These are phyloP conservation scores for Ispidina picta DNA, from an alignment of 2,797 vertebrate genomes.

Conservation along the genomic window DNA sequence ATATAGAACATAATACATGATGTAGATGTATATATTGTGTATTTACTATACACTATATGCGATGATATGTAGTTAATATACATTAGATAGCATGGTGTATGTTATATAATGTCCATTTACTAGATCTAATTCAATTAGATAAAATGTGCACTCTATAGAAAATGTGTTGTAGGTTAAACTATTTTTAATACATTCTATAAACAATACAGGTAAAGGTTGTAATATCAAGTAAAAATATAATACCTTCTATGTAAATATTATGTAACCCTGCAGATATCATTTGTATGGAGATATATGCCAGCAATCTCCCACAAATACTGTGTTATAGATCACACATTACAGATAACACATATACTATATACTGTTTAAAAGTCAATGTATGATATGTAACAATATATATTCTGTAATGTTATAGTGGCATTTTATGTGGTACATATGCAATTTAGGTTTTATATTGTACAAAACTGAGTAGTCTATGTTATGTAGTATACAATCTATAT, in stretches of 20 bases:
- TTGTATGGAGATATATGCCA: not conserved
- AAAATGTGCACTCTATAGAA: not conserved
- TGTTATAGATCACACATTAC: not conserved
- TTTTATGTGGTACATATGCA: not conserved
- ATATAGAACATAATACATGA: not conserved
- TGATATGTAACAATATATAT: not conserved
- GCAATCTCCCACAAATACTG: not conserved
- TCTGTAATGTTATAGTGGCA: not conserved
- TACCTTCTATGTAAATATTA: not conserved
- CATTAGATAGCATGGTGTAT: not conserved
- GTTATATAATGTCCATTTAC: not conserved
- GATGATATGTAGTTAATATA: not conserved
- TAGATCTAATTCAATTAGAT: not conserved
- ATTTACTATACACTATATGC: not conserved
- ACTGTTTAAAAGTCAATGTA: not conserved
- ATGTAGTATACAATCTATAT: too few species aligned
- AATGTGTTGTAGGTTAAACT: not conserved
- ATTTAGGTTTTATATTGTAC: not conserved
- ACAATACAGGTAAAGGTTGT: not conserved
- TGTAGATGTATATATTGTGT: not conserved
- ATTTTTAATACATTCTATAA: not conserved
- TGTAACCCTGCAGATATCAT: accelerated
- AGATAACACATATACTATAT: not conserved
- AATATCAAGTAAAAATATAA: not conserved
- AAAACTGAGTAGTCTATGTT: not conserved